Percentiles rank a stretch among this genome's conserved stretches.
Evolutionary conservation across 2,797 vertebrate genomes (phyloP).

Genomic region (Anguilla megastoma): DNA sequence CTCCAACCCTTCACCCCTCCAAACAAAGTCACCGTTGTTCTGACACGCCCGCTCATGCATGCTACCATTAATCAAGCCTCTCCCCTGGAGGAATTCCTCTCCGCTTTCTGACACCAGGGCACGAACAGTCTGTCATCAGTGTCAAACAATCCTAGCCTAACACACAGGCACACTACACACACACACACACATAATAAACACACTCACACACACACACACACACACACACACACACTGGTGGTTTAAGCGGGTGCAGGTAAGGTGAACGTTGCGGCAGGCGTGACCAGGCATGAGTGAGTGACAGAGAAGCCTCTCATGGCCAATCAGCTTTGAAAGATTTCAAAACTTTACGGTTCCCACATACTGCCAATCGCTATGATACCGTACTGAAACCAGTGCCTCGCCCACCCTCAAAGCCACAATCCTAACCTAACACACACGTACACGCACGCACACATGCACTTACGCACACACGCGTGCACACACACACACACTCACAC

Average conservation of each 20-base stretch:
- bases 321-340: not conserved
- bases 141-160: constrained; percentile 8
- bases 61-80: constrained; percentile 49
- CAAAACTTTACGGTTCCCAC: not conserved
- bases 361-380: not conserved
- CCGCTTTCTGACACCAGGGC: constrained; percentile 24
- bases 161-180: not conserved
- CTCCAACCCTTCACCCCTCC: constrained; percentile 17
- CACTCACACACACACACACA: not conserved
- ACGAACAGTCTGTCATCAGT: constrained; percentile 22
- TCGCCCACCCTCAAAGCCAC: not conserved
- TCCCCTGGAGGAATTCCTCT: constrained; percentile 57
- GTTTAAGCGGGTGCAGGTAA: not conserved
- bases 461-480: no score
- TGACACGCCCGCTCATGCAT: constrained; percentile 62
- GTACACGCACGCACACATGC: no score
- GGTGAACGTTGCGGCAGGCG: not conserved
- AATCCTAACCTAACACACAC: no score
- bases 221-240: not conserved
- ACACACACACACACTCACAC: no score
- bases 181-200: not conserved
- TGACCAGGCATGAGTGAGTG: not conserved
- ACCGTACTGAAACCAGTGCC: not conserved
- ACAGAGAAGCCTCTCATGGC: not conserved
- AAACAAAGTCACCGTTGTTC: constrained; percentile 72